phyloP scores from a whole-genome alignment of 2,888 invertebrate genomes.

The Netelia inedita region DNA sequence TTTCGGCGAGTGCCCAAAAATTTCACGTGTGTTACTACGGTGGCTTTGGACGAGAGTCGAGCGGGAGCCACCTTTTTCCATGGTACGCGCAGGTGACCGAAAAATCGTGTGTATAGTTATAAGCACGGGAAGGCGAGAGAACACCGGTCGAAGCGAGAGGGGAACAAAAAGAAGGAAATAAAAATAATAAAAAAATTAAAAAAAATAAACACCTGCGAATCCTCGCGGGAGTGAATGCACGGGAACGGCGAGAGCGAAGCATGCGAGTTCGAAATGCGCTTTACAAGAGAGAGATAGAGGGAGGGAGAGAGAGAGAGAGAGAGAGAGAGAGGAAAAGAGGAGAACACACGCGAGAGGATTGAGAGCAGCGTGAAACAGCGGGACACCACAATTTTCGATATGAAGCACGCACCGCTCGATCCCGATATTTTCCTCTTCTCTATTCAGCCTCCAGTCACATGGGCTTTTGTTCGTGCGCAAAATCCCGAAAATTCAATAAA shows the following conservation, averaged over 20 bases:
- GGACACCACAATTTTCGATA: neutral
- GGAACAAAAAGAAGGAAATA: neutral
- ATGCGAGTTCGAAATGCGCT: conserved; percentile 28
- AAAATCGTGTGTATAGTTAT: conserved; percentile 42
- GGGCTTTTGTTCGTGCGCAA: neutral
- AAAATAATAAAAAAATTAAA: neutral
- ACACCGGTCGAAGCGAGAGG: conserved; percentile 57
- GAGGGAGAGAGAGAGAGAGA: conserved; percentile 1
- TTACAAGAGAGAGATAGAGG: neutral
- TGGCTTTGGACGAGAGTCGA: neutral
- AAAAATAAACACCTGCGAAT: conserved; percentile 58
- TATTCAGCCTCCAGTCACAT: neutral
- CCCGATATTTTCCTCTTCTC: neutral
- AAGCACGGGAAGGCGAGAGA: conserved; percentile 17
- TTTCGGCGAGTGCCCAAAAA: conserved; percentile 35
- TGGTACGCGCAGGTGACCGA: conserved; percentile 53
- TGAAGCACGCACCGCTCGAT: neutral
- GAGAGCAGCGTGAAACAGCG: conserved; percentile 4
- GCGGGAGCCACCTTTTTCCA: conserved; percentile 24
- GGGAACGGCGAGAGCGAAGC: conserved; percentile 36
- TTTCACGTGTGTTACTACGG: neutral
- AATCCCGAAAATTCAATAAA: neutral
- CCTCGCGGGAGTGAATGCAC: conserved; percentile 42
- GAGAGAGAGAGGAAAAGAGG: conserved; percentile 7
- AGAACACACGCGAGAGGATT: conserved; percentile 30